phyloP scores from a whole-genome alignment of 1,140 invertebrate genomes.

The Leptinotarsa lineolata region DNA sequence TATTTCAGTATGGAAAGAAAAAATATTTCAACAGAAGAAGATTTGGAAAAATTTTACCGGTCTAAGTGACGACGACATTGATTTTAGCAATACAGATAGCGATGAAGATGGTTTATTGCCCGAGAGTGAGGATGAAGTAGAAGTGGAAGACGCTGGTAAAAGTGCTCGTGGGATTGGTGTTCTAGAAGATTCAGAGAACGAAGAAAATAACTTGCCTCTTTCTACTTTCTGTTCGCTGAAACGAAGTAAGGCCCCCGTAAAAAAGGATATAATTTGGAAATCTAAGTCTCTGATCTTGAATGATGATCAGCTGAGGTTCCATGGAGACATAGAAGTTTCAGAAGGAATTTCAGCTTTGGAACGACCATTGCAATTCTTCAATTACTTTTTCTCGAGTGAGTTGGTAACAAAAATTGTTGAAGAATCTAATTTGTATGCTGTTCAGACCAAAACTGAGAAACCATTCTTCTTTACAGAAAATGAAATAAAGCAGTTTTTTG shows the following conservation, averaged over 20 bases:
- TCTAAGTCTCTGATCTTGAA: constrained; percentile 39
- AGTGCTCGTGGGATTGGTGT: too few relatives aligned
- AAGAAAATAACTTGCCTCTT: constrained; percentile 1
- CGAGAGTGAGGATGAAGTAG: constrained; percentile 15
- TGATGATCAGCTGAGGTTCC: constrained; percentile 37
- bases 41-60: constrained; percentile 26
- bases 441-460: constrained; percentile 39
- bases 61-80: constrained; percentile 6
- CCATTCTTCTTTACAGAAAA: constrained; percentile 28
- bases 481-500: constrained; percentile 39
- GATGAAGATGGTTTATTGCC: constrained; percentile 2
- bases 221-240: not conserved
- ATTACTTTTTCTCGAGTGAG: constrained; percentile 37
- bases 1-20: too few relatives aligned
- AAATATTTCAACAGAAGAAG: too few relatives aligned
- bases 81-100: constrained; percentile 16
- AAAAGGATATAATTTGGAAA: constrained; percentile 40
- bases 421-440: constrained; percentile 47
- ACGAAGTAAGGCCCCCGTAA: constrained; percentile 5
- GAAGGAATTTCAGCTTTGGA: constrained; percentile 29
- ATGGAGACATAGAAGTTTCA: constrained; percentile 24
- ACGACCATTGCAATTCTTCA: constrained; percentile 42
- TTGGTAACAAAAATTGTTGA: constrained; percentile 28
- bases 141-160: constrained; percentile 13
- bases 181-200: constrained; percentile 7